Evolutionary conservation across 2,113 vertebrate genomes (phyloP), one percentile per base, ranked within the genome.

Genomic region (Oreochromis aureus): DNA sequence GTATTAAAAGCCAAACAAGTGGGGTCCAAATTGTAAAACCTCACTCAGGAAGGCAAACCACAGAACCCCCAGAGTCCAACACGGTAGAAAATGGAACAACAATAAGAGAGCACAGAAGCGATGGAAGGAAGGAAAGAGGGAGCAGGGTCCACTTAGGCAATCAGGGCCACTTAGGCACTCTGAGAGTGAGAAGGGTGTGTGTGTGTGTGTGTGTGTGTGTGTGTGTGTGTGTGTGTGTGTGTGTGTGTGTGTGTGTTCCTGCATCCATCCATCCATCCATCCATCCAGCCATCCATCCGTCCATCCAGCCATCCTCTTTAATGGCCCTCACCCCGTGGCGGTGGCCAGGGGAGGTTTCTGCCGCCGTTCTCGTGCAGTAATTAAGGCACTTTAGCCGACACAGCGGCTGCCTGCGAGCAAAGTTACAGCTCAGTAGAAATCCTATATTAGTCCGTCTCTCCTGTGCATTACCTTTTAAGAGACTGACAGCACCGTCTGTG

Each of bases 121-220:
- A 90, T 84, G 86, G 86, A 91, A 86, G 89, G 89, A 92, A 84
- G 89, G 92, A 93, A 92, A 92, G 88, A 89, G 87, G 89, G 88
- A 90, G 91, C 88, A 92, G 85, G 90, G 91, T 86, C 93, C 94
- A 96, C 94, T 95, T 95, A 95, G 94, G 94, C 95, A 96, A 95
- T 96, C 96, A 95, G 91, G 81, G 85, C 92, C 96, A 96, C 94
- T 96, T 94, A 95, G 94, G 94, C 92, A 91, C 93, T 94, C 90
- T 93, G 83, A 89, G 92, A 93, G 92, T 88, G 90, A 88, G 88
- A 83, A 86, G 90, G 86, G 86, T 79, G 81, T 71, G 79, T 63
- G 81, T 51, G 84, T 89, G 86, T 80, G 18, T 53, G 54, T 71
- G 55, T 86, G 41, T 63, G 81, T 71, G 71, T 83, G 34, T 30